phyloP scores from a whole-genome alignment of 1,140 invertebrate species.

The Propsilocerus akamusi region DNA sequence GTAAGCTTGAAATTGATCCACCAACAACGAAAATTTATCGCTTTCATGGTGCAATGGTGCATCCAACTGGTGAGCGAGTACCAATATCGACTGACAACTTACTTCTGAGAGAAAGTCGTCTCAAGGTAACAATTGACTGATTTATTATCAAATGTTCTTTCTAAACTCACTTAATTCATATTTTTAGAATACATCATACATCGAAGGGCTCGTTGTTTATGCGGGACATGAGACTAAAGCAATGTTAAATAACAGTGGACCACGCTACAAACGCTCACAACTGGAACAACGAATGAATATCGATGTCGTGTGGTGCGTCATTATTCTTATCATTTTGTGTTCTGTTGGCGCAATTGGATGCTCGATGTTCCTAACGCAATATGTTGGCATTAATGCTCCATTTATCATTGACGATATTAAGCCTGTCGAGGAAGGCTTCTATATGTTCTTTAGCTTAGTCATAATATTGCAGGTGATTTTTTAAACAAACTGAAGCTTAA shows the following conservation, averaged over 20 bases:
- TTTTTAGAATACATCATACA: constrained; percentile 38
- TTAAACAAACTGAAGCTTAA: background rate
- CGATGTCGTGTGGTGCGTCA: constrained; percentile 92
- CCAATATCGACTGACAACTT: constrained; percentile 85
- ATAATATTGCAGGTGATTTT: constrained; percentile 72
- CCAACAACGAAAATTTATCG: constrained; percentile 93
- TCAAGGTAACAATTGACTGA: constrained; percentile 57
- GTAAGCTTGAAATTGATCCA: constrained; percentile 72
- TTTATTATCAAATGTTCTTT: background rate
- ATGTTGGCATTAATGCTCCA: constrained; percentile 22
- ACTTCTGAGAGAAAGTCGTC: constrained; percentile 76
- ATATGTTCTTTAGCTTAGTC: constrained; percentile 88
- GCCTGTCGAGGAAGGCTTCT: constrained; percentile 59
- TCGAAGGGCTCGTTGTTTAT: constrained; percentile 95
- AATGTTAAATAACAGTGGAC: constrained; percentile 93
- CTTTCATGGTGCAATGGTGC: constrained; percentile 78
- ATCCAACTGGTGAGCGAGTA: constrained; percentile 58
- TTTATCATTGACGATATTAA: constrained; percentile 35
- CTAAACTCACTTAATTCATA: background rate
- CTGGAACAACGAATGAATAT: constrained; percentile 88
- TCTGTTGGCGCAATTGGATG: constrained; percentile 78
- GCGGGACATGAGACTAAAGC: constrained; percentile 96
- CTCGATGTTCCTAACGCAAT: constrained; percentile 60
- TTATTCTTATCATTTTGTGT: constrained; percentile 80
- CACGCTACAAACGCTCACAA: constrained; percentile 83